These are phyloP conservation scores for Agrochola macilenta DNA, from an alignment of 2,888 invertebrate genomes.

Conservation along the genomic window DNA sequence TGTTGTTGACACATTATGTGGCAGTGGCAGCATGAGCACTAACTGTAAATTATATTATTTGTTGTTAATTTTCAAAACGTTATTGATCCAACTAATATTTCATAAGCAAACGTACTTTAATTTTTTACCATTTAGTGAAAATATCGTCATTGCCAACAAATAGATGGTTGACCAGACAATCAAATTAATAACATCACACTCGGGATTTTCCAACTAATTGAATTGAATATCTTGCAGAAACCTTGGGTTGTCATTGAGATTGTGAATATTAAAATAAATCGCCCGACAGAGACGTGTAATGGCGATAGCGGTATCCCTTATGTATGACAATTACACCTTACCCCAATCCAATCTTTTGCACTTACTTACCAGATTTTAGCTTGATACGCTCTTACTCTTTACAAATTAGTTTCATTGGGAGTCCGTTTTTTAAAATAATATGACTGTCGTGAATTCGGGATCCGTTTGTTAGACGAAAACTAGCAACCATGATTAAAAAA, in stretches of 20 bases:
- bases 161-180: too few relatives aligned
- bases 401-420: too few relatives aligned
- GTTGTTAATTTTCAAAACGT: constrained; percentile 90
- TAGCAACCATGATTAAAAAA: too few relatives aligned
- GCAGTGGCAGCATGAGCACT: constrained; percentile 86
- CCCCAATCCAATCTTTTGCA: constrained; percentile 10
- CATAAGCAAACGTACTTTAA: constrained; percentile 85
- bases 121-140: constrained; percentile 79
- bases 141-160: too few relatives aligned
- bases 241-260: not conserved
- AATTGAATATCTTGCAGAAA: not conserved
- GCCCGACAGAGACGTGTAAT: not conserved
- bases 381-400: too few relatives aligned
- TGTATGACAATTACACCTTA: not conserved
- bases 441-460: too few relatives aligned
- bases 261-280: not conserved
- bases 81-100: constrained; percentile 88
- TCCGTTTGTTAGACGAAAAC: too few relatives aligned
- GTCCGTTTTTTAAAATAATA: too few relatives aligned
- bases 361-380: too few relatives aligned
- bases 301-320: too few relatives aligned
- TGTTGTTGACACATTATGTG: constrained; percentile 89
- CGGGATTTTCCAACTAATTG: too few relatives aligned
- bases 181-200: too few relatives aligned
- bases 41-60: constrained; percentile 85